Conservation (phyloP, 1,140 invertebrate species). For the Chelonus insularis region DNA sequence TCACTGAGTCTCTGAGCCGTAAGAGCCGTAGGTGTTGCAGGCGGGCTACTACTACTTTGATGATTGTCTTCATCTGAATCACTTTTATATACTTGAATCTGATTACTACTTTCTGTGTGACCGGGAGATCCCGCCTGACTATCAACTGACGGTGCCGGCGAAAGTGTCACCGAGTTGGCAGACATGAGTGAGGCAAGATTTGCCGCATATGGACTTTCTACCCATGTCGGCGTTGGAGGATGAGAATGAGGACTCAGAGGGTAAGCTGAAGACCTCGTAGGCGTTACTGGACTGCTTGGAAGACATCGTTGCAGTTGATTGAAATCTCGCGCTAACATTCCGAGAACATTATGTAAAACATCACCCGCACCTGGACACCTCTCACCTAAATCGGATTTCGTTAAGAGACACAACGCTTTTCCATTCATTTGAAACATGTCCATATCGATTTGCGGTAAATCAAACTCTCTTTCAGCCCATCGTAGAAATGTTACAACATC, state of each 20-base stretch:
- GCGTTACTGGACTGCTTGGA: constrained; percentile 82
- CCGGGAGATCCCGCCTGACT: constrained; percentile 84
- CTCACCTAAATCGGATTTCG: constrained; percentile 86
- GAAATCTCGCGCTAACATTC: constrained; percentile 82
- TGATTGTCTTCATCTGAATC: constrained; percentile 59
- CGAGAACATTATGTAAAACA: constrained; percentile 89
- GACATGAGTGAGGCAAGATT: constrained; percentile 67
- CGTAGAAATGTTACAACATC: constrained; percentile 86
- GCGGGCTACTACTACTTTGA: constrained; percentile 62
- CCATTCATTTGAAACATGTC: constrained; percentile 98
- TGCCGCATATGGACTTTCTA: constrained; percentile 67
- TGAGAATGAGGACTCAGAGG: constrained; percentile 75
- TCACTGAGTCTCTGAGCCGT: constrained; percentile 55
- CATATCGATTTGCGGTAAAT: constrained; percentile 87
- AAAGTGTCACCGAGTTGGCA: constrained; percentile 82
- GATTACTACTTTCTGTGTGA: constrained; percentile 63
- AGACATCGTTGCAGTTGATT: constrained; percentile 73
- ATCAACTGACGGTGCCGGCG: constrained; percentile 85
- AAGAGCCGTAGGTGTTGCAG: constrained; percentile 65
- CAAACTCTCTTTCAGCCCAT: constrained; percentile 92
- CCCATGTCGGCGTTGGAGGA: constrained; percentile 78
- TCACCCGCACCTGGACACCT: constrained; percentile 90
- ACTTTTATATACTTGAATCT: constrained; percentile 53
- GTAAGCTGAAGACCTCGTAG: constrained; percentile 79
- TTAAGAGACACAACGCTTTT: constrained; percentile 89